phyloP scores from a whole-genome alignment of 2,888 invertebrate species.

The Nemotelus pantherinus region DNA sequence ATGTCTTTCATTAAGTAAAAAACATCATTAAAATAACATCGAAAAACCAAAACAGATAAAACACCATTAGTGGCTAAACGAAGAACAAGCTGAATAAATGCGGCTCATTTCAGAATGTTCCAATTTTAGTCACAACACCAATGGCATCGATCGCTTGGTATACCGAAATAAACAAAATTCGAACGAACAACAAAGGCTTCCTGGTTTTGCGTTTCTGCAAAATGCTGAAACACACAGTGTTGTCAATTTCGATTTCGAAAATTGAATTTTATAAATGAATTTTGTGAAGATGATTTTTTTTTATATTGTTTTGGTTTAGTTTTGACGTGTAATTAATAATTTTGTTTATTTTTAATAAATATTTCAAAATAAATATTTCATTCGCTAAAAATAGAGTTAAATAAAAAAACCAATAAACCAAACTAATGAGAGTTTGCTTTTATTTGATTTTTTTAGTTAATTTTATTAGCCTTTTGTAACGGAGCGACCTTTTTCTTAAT shows the following conservation, averaged over 20 bases:
- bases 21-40: background rate
- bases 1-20: background rate
- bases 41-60: conserved; percentile 15
- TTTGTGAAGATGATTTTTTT: too few relatives aligned
- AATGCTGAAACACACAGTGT: background rate
- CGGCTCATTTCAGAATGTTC: conserved; percentile 36
- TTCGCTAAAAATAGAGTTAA: too few relatives aligned
- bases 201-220: conserved; percentile 19
- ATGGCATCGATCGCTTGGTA: conserved; percentile 11
- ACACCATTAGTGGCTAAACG: conserved; percentile 30
- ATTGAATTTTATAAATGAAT: too few relatives aligned
- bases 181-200: conserved; percentile 40
- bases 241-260: background rate
- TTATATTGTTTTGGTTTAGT: too few relatives aligned
- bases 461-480: too few relatives aligned
- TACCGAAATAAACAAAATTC: conserved; percentile 43
- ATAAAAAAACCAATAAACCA: too few relatives aligned
- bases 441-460: too few relatives aligned
- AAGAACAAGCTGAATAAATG: conserved; percentile 33
- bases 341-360: too few relatives aligned
- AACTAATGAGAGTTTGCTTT: too few relatives aligned
- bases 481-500: too few relatives aligned
- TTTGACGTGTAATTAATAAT: too few relatives aligned
- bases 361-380: too few relatives aligned
- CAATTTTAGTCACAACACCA: conserved; percentile 42